Base-by-base conservation (phyloP, 1,140 invertebrate genomes). In the Hyposmocoma kahamanoa region DNA sequence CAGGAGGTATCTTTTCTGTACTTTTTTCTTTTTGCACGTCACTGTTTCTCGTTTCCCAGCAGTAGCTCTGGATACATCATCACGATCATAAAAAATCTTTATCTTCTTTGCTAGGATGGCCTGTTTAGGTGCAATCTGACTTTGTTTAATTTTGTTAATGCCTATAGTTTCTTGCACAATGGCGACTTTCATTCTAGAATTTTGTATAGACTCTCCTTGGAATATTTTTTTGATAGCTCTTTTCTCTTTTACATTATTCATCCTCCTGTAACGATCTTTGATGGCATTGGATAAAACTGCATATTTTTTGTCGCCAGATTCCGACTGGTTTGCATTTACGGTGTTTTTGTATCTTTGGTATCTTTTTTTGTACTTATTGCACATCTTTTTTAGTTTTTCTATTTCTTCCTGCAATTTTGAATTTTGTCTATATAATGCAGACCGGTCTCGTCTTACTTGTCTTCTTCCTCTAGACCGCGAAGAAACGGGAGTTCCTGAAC, bases 41-140 rank as follows among this genome's bases (percentile, higher is more conserved):
- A 13, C 48, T 1, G 11, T 21, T 39, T 62, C 55, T 21, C 34
- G 22, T 54, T 54, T 56, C 1, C 59, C 54, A 10, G 53, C 50
- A 10, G 58, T 53, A 6, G 22, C 11, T 22, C 50, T 30, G 36
- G 20, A 43, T 6, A 59, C 28, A 20, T 59, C 56, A 10, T 54
- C 56, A 2, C 56, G 22, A 15, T 22, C 8, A 30, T 41, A 59
- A 39, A 54, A 54, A 0, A 3, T 42, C 22, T 41, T 11, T 10
- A 53, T 36, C n/a, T 47, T 19, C 13, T 44, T 18, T 17, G 22
- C 17, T 4, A 38, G 9, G 3, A 2, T 19, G 17, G 2, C 18
- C 17, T 24, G 13, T 11, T 28, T 28, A 9, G 21, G 10, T 19
- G 22, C 22, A 24, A 4, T 44, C 13, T 28, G 2, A 18, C 28